Evolutionary conservation across 35 echinoderm and acorn worm genomes (phyloP).

Genomic region (Anneissia japonica): DNA sequence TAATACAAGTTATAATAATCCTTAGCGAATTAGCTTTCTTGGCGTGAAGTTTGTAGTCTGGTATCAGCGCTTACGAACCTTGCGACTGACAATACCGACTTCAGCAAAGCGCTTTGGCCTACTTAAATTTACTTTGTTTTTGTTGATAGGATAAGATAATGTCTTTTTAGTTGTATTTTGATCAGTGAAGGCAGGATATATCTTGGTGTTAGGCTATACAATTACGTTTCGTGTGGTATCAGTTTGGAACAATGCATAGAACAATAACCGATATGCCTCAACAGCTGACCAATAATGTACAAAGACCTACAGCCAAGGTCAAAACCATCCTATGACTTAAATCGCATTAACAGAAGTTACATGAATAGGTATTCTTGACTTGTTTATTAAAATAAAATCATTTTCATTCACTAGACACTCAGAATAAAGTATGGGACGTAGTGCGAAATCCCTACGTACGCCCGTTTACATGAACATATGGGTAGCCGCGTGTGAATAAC

Average conservation of each 20-base stretch:
- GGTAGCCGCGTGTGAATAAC: not conserved
- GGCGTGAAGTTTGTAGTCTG: no score
- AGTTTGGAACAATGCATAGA: not conserved
- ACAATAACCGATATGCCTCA: not conserved
- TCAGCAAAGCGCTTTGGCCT: not conserved
- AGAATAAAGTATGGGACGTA: not conserved
- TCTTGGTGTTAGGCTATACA: not conserved
- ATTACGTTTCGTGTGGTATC: not conserved
- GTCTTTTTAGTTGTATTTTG: not conserved
- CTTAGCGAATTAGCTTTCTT: no score
- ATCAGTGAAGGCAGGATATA: not conserved
- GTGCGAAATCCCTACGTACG: not conserved
- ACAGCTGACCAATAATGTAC: not conserved
- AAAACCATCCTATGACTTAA: not conserved
- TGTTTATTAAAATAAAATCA: not conserved
- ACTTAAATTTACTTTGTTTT: not conserved
- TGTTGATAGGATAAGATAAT: not conserved
- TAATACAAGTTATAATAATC: no score
- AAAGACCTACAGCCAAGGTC: not conserved
- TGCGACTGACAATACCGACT: not conserved
- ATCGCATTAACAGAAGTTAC: not conserved
- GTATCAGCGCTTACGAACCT: no score
- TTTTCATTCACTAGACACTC: not conserved
- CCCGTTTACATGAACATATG: not conserved
- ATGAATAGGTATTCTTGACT: not conserved